phyloP scores from a whole-genome alignment of 2,113 vertebrate genomes.

The Lasiurus borealis region DNA sequence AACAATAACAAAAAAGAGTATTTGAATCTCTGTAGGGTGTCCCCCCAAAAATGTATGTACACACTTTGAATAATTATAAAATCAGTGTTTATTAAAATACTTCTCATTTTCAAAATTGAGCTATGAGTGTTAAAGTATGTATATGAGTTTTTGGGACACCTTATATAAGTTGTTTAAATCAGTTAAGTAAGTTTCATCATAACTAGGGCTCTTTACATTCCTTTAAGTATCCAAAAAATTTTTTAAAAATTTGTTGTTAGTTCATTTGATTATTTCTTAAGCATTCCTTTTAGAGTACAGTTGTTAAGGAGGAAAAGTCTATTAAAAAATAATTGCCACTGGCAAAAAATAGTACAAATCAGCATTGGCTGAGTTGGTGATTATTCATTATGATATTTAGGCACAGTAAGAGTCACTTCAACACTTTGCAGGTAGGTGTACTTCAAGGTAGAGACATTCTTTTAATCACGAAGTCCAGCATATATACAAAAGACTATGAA shows the following conservation, averaged over 20 bases:
- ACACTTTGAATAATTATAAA: too few species aligned
- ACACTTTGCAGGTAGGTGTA: not conserved
- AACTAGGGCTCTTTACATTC: conserved; percentile 9
- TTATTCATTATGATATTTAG: not conserved
- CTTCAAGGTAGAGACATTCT: not conserved
- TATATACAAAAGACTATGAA: not conserved
- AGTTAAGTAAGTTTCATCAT: conserved; percentile 27
- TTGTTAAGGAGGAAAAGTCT: not conserved
- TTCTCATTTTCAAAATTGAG: too few species aligned
- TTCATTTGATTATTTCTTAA: conserved; percentile 6
- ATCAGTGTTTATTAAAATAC: too few species aligned
- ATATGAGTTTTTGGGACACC: too few species aligned
- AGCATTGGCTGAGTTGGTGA: not conserved
- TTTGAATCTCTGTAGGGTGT: not conserved
- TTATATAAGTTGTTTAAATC: conserved; percentile 25
- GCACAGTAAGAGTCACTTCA: not conserved
- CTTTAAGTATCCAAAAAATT: conserved; percentile 12
- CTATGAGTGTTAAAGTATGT: too few species aligned
- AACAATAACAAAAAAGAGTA: not conserved
- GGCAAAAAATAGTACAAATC: not conserved
- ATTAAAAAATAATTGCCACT: conserved; percentile 35
- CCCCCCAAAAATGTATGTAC: too few species aligned
- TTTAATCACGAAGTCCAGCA: not conserved
- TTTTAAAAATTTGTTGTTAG: not conserved
- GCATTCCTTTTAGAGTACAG: conserved; percentile 35